Base-by-base conservation (phyloP, 2,113 vertebrate genomes). In the Hiodon tergisus region DNA sequence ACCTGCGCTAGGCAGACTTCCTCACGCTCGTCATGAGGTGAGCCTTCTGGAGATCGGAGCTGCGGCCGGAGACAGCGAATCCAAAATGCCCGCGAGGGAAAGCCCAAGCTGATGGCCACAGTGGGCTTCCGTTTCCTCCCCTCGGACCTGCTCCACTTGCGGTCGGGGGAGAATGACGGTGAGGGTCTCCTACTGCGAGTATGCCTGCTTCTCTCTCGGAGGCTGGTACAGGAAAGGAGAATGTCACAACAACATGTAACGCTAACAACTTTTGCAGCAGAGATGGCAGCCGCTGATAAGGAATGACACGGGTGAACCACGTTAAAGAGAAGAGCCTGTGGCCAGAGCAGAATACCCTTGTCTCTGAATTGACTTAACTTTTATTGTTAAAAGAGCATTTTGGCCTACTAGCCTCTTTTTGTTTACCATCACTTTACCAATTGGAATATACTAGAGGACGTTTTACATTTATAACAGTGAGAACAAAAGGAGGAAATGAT, bases 221-320 rank as follows among this genome's bases (percentile, higher is more conserved):
- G 54, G 54, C 53, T 59, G 55, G 55, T 58, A 59, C 70, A 13
- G 54, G 55, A 71, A 31, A 71, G 10, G 14, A 48, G 55, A 17
- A 48, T 71, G 70, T 71, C 70, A 31, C 70, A 59, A 59, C 17
- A 71, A 59, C 54, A 59, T 48, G 57, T 71, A 58, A 60, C 57
- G 13, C 58, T 50, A 59, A 55, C 70, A 11, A 71, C 58, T 14
- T 47, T 48, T 52, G 11, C 6, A 60, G 70, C 55, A 16, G 17
- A 60, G 16, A 13, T 13, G 57, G 31, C 70, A 48, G 70, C 31
- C 31, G 52, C 52, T 53, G 6, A 55, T 48, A 59, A 13, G 5
- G 60, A 71, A 14, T 14, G 48, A 4, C 6, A 57, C 5, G 58
- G 47, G 58, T 70, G 16, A 16, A 53, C 11, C 66, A 14, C 58